A percentile compares a stretch with the other conserved stretches of the same genome.
Conservation (phyloP, 2,888 invertebrate species). For the Adelognathus sp. region DNA sequence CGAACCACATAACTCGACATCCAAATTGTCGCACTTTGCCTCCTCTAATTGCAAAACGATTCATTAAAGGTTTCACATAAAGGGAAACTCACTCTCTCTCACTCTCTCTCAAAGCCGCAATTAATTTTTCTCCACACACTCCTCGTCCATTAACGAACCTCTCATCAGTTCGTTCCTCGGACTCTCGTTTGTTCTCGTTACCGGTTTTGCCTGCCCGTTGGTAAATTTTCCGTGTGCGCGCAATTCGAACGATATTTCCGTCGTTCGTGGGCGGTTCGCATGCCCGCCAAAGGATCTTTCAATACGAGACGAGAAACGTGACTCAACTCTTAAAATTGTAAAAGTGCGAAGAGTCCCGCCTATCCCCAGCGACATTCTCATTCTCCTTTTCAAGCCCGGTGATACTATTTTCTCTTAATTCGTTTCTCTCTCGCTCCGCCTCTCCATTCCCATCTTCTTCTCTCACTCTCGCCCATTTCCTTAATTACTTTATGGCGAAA, state of each 20-base stretch:
- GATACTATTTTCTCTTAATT: background rate
- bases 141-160: conserved; percentile 3
- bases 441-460: conserved; percentile 1
- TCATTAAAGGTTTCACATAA: background rate
- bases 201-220: conserved; percentile 35
- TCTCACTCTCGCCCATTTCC: conserved; percentile 60
- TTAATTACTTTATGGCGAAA: conserved; percentile 73
- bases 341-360: conserved; percentile 26
- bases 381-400: conserved; percentile 28
- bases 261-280: conserved; percentile 8
- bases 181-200: conserved; percentile 46
- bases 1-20: background rate
- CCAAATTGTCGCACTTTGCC: too few relatives aligned
- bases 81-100: background rate
- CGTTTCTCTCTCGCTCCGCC: background rate
- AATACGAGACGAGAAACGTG: conserved; percentile 61
- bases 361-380: conserved; percentile 34
- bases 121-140: background rate
- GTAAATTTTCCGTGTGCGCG: conserved; percentile 51
- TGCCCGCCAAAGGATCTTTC: conserved; percentile 55
- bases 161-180: conserved; percentile 3
- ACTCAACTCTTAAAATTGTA: conserved; percentile 58
- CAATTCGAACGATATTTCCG: conserved; percentile 56
- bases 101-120: background rate
- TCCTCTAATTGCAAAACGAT: background rate